These are phyloP conservation scores for Pyrrhura leucotis DNA, from an alignment of 2,797 vertebrate species.

Conservation along the genomic window DNA sequence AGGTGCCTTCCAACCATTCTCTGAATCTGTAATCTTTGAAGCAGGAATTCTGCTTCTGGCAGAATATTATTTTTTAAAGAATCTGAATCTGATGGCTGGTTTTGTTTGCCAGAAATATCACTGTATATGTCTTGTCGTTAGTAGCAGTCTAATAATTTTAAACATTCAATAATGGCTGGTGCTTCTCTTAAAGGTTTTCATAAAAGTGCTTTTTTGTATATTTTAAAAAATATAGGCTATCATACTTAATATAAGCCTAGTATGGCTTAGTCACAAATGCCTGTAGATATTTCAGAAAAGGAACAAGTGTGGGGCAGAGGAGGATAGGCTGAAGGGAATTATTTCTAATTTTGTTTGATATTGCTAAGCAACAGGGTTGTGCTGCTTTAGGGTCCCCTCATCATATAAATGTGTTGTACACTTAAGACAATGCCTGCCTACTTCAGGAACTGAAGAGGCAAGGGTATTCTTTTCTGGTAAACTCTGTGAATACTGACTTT, in stretches of 20 bases:
- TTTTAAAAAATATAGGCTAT: not conserved
- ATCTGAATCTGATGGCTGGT: not conserved
- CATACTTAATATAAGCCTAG: not conserved
- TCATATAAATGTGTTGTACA: not conserved
- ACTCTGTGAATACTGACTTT: not conserved
- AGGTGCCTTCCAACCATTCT: not conserved
- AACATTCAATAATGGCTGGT: not conserved
- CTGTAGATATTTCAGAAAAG: not conserved
- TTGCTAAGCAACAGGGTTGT: conserved; percentile 3
- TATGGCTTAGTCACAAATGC: not conserved
- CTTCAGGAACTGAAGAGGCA: not conserved
- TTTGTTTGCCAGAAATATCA: not conserved
- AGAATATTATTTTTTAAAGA: not conserved
- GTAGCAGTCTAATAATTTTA: not conserved
- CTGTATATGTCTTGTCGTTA: not conserved
- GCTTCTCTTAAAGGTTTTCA: not conserved
- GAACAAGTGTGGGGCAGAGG: not conserved
- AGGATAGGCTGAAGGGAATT: not conserved
- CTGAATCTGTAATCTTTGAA: not conserved
- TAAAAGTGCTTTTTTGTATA: not conserved
- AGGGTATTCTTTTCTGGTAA: not conserved
- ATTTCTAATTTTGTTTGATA: conserved; percentile 1
- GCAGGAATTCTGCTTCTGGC: not conserved
- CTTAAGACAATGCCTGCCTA: not conserved
- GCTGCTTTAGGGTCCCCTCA: not conserved